Percentiles rank a stretch among this genome's conserved stretches.
Evolutionary conservation across 2,888 invertebrate species (phyloP).

Genomic region (Aleiodes leptofemur): DNA sequence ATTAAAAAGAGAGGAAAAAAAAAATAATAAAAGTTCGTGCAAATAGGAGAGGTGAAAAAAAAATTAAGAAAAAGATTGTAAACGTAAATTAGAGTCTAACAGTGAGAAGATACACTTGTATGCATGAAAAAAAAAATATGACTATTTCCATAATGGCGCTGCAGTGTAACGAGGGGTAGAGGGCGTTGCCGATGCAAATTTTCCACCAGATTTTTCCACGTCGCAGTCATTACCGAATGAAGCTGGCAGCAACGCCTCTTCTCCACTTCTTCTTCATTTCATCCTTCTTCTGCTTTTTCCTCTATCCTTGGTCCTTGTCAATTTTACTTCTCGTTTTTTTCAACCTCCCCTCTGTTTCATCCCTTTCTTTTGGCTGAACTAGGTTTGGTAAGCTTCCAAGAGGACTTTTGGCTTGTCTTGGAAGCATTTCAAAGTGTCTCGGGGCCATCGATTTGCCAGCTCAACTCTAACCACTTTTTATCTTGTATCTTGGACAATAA

Average conservation of each 20-base stretch:
- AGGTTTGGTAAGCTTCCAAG: conserved; percentile 48
- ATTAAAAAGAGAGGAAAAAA: conserved; percentile 17
- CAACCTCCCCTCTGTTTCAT: neutral
- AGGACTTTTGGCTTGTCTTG: conserved; percentile 44
- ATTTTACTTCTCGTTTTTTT: conserved; percentile 19
- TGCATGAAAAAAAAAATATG: conserved; percentile 34
- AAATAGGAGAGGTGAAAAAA: neutral
- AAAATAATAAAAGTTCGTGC: conserved; percentile 5
- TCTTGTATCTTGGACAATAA: conserved; percentile 3
- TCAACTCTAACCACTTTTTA: neutral
- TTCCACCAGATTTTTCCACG: conserved; percentile 41
- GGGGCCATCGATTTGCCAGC: conserved; percentile 42
- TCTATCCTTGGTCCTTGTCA: conserved; percentile 1
- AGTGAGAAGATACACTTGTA: conserved; percentile 4
- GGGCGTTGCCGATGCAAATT: conserved; percentile 46
- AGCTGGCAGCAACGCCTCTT: conserved; percentile 21
- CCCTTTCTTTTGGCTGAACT: neutral
- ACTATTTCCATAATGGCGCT: conserved; percentile 35
- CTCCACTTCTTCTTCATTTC: neutral
- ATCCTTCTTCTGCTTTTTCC: neutral
- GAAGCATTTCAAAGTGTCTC: conserved; percentile 44
- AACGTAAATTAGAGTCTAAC: conserved; percentile 43
- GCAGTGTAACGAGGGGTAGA: conserved; percentile 4
- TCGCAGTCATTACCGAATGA: conserved; percentile 31
- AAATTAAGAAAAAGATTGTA: conserved; percentile 30